A percentile compares a stretch with the other conserved stretches of the same genome.
phyloP scores from a whole-genome alignment of 2,888 invertebrate genomes.

The Tiphia femorata region DNA sequence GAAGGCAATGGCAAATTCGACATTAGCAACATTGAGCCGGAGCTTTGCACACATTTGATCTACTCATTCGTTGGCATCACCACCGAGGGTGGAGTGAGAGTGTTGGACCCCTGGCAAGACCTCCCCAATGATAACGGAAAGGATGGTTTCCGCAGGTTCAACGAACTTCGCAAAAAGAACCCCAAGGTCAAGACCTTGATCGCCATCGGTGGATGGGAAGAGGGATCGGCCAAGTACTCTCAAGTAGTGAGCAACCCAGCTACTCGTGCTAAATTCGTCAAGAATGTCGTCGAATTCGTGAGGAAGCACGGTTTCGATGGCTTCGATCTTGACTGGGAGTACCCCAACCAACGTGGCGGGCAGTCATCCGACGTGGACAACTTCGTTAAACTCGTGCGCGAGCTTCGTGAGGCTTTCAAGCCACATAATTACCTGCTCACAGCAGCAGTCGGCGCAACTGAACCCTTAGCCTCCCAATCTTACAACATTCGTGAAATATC shows the following conservation, averaged over 20 bases:
- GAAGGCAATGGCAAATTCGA: slow-evolving; percentile 76
- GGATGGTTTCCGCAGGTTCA: slow-evolving; percentile 73
- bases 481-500: slow-evolving; percentile 74
- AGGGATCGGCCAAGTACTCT: slow-evolving; percentile 75
- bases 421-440: slow-evolving; percentile 63
- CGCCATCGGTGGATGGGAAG: slow-evolving; percentile 81
- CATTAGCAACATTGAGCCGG: slow-evolving; percentile 76
- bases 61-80: slow-evolving; percentile 80
- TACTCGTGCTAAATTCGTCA: slow-evolving; percentile 72
- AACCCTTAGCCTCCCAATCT: slow-evolving; percentile 70
- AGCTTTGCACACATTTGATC: slow-evolving; percentile 81
- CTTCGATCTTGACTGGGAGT: slow-evolving; percentile 82
- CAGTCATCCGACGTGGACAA: slow-evolving; percentile 69
- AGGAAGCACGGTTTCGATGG: slow-evolving; percentile 76
- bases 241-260: slow-evolving; percentile 70
- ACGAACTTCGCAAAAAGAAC: slow-evolving; percentile 71
- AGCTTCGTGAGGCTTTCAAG: slow-evolving; percentile 72
- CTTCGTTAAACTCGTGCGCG: slow-evolving; percentile 72
- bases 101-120: slow-evolving; percentile 76
- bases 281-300: slow-evolving; percentile 72
- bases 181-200: slow-evolving; percentile 73
- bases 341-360: slow-evolving; percentile 74
- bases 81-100: slow-evolving; percentile 69
- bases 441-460: slow-evolving; percentile 72
- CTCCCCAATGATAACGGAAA: slow-evolving; percentile 69